Base-by-base conservation (phyloP, 2,888 invertebrate species). In the Seira ritae region DNA sequence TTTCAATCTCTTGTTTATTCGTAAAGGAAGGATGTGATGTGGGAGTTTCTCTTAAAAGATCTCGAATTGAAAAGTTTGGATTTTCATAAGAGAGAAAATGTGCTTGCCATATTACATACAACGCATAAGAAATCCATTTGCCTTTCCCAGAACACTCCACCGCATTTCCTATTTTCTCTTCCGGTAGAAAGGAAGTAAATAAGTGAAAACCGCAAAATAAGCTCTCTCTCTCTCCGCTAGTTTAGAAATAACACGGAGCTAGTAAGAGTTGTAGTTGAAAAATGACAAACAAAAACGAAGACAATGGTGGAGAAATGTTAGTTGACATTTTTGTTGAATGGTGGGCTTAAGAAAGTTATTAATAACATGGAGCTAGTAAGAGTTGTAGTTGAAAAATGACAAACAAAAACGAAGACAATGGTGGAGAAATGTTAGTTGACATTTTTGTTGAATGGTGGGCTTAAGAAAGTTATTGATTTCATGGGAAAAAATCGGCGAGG, bases 101-200 rank as follows among this genome's bases (percentile, higher is more conserved):
- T 50, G 50, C 12, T n/a, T 8, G 50, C 3, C 17, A 8, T 50
- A 50, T 50, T 50, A 50, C 50, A n/a, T n/a, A 50, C 50, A 4
- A 31, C 8, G 3, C 50, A 50, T n/a, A 50, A 50, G 50, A n/a
- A 4, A 31, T 31, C 31, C 31, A 31, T 31, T 50, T 50, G 3
- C 8, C 8, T 15, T 50, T 50, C 50, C 15, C 2, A 50, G 50
- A 50, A 50, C 50, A 50, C 50, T 50, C 1, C 50, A 50, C 50
- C 12, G 50, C 50, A 50, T 50, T 50, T 50, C 50, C 50, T 15
- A n/a, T n/a, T 50, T 50, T 50, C 50, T 12, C 50, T n/a, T 50
- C 50, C 50, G 50, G 50, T 50, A n/a, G 50, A 50, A 50, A 50
- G 50, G 50, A 50, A 50, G 17, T 50, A 50, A 50, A 50, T 31